A percentile compares a stretch with the other conserved stretches of the same genome.
phyloP scores from a whole-genome alignment of 2,797 vertebrate genomes.

The Spinibarbus caldwelli region DNA sequence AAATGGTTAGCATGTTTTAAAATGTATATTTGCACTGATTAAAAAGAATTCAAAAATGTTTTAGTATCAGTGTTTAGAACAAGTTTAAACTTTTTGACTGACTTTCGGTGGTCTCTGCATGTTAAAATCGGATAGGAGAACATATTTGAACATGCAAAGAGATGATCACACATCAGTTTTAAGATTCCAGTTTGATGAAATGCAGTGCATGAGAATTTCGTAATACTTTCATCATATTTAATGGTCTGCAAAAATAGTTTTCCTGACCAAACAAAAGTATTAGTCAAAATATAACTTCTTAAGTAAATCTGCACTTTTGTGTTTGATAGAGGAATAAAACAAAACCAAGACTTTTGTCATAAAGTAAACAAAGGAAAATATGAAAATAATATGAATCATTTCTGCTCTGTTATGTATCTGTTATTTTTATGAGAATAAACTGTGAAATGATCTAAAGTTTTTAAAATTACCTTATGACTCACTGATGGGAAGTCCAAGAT shows the following conservation, averaged over 20 bases:
- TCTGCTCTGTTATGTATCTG: background rate
- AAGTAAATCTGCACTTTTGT: background rate
- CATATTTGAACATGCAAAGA: background rate
- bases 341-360: background rate
- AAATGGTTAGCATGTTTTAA: background rate
- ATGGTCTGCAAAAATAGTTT: background rate
- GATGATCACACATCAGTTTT: background rate
- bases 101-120: background rate
- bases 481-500: background rate
- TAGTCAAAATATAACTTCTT: background rate
- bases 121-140: background rate
- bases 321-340: background rate
- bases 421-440: background rate
- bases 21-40: background rate
- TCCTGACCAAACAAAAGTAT: background rate
- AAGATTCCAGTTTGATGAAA: constrained; percentile 17
- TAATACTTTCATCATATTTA: background rate
- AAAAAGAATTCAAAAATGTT: background rate
- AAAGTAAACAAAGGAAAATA: background rate
- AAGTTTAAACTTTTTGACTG: background rate
- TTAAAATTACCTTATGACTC: background rate
- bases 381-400: background rate
- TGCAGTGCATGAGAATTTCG: background rate
- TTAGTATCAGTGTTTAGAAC: background rate
- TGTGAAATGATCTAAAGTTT: background rate